Percentiles rank a stretch among this genome's conserved stretches.
phyloP scores from a whole-genome alignment of 2,888 invertebrate genomes.

The Drosophila suboccidentalis region DNA sequence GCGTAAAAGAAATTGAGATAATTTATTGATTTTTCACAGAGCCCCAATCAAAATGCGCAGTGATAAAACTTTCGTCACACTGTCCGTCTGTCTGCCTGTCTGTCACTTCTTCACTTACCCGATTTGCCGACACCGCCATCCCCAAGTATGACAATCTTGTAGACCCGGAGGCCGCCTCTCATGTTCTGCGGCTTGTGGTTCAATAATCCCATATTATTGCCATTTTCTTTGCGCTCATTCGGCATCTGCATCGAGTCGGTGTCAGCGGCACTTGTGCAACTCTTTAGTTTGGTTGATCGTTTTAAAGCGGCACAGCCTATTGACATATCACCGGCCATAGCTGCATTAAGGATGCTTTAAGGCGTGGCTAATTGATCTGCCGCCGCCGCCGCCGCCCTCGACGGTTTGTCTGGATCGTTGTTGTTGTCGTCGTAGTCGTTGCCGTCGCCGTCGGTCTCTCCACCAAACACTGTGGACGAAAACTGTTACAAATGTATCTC shows the following conservation, averaged over 20 bases:
- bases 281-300: slow-evolving; percentile 82
- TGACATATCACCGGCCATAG: slow-evolving; percentile 84
- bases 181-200: slow-evolving; percentile 82
- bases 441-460: not conserved
- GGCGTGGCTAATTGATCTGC: slow-evolving; percentile 52
- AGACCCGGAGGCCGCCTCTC: slow-evolving; percentile 91
- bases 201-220: slow-evolving; percentile 46
- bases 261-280: slow-evolving; percentile 71
- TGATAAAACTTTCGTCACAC: slow-evolving; percentile 38
- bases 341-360: slow-evolving; percentile 36
- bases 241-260: slow-evolving; percentile 73
- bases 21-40: slow-evolving; percentile 80
- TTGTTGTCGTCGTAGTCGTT: slow-evolving; percentile 6
- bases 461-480: slow-evolving; percentile 24
- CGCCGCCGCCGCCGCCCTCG: slow-evolving; percentile 10
- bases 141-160: slow-evolving; percentile 96
- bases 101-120: slow-evolving; percentile 86
- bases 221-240: slow-evolving; percentile 67
- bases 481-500: slow-evolving; percentile 4
- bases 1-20: slow-evolving; percentile 77
- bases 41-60: slow-evolving; percentile 63
- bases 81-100: not conserved
- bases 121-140: slow-evolving; percentile 98
- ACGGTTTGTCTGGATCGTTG: slow-evolving; percentile 19
- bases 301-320: slow-evolving; percentile 84